A percentile compares a stretch with the other conserved stretches of the same genome.
Conservation (phyloP, 2,113 vertebrate genomes). For the Notechis scutatus region DNA sequence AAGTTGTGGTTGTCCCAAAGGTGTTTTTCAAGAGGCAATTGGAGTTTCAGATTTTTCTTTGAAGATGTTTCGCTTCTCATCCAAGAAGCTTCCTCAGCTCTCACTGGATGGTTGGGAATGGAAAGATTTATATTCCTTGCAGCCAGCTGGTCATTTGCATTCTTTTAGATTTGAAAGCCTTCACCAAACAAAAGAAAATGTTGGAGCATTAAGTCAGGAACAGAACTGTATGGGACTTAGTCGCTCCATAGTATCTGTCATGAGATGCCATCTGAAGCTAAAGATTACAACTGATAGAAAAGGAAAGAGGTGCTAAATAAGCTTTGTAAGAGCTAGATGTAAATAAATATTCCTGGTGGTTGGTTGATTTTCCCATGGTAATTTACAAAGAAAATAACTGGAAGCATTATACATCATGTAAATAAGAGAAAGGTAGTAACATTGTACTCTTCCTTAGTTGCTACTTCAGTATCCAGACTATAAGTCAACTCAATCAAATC, state of each 20-base stretch:
- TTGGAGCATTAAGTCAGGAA: neutral
- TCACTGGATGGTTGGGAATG: too few relatives aligned
- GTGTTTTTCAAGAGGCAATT: too few relatives aligned
- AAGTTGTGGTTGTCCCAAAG: too few relatives aligned
- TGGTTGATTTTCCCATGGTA: neutral
- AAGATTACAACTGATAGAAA: neutral
- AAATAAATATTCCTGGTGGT: neutral
- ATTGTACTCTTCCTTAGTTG: neutral
- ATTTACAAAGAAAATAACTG: neutral
- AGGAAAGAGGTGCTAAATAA: neutral
- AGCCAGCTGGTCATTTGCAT: too few relatives aligned
- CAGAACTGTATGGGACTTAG: too few relatives aligned
- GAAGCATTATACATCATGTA: neutral
- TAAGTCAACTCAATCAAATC: neutral
- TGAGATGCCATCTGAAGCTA: neutral
- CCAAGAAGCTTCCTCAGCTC: too few relatives aligned
- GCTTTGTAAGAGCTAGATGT: neutral
- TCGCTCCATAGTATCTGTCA: neutral
- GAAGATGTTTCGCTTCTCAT: too few relatives aligned
- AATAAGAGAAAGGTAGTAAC: neutral
- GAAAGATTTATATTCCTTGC: too few relatives aligned
- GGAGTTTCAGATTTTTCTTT: too few relatives aligned
- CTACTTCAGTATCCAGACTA: neutral
- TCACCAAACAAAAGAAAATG: neutral
- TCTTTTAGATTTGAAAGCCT: neutral